Base-by-base conservation (phyloP, 2,888 invertebrate genomes). In the Emmelina monodactyla region DNA sequence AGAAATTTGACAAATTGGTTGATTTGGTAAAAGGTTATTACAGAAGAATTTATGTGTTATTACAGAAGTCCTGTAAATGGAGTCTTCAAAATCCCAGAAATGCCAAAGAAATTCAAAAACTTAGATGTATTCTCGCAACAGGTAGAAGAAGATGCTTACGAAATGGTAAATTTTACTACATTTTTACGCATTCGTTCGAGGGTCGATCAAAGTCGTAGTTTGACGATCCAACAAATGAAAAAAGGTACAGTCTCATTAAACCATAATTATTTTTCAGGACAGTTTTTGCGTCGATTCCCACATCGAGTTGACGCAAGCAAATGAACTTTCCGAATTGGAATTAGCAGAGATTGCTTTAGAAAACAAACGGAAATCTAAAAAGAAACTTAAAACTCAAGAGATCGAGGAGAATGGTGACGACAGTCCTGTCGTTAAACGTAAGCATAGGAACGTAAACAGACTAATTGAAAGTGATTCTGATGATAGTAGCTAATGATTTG, bases 211-310 rank as follows among this genome's bases (percentile, higher is more conserved):
- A n/a, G n/a, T n/a, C n/a, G n/a, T n/a, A n/a, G n/a, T n/a, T n/a
- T n/a, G n/a, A n/a, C n/a, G n/a, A n/a, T n/a, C n/a, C n/a, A n/a
- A n/a, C n/a, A n/a, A n/a, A n/a, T n/a, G n/a, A n/a, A n/a, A n/a
- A n/a, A n/a, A n/a, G n/a, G n/a, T n/a, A n/a, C n/a, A n/a, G n/a
- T n/a, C n/a, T n/a, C n/a, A n/a, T n/a, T n/a, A n/a, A n/a, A n/a
- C n/a, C n/a, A n/a, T n/a, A 7, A n/a, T 50, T 43, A 42, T 33
- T 34, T 70, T 75, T 42, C 55, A 87, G 85, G 87, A 87, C 53
- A 85, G 86, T 30, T 87, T 88, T 58, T 86, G 86, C 53, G 84
- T 85, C 0, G 81, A 82, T 34, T 83, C 82, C 14, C 85, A 87
- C 49, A 82, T 83, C 16, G 82, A 69, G 34, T 55, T 70, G 35